phyloP scores from a whole-genome alignment of 2,888 invertebrate genomes.

The Coecobrya sp. region DNA sequence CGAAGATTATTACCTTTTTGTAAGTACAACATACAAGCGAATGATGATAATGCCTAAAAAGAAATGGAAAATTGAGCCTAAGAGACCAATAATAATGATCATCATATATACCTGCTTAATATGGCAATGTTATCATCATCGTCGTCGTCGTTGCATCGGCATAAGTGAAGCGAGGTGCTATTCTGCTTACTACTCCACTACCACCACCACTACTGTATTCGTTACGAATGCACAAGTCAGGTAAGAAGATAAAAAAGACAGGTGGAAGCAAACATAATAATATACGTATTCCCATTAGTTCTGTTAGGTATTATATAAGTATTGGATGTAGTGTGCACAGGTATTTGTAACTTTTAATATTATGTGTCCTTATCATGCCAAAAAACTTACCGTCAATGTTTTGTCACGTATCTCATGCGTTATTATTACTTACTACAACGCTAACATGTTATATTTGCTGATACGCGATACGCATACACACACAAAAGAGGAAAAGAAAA shows the following conservation, averaged over 20 bases:
- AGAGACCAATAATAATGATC: constrained; percentile 68
- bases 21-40: constrained; percentile 41
- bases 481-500: constrained; percentile 47
- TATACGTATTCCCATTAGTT: neutral
- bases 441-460: constrained; percentile 26
- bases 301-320: neutral
- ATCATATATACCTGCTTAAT: constrained; percentile 48
- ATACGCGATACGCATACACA: constrained; percentile 30
- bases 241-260: constrained; percentile 41
- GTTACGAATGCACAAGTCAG: constrained; percentile 21
- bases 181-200: no score
- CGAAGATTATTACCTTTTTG: constrained; percentile 65
- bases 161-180: constrained; percentile 33
- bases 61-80: constrained; percentile 69
- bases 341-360: constrained; percentile 16
- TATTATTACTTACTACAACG: constrained; percentile 36
- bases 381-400: constrained; percentile 62
- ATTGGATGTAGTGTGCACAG: constrained; percentile 1
- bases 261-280: constrained; percentile 35
- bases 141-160: neutral
- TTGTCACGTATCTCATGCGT: constrained; percentile 64
- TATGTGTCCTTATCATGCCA: constrained; percentile 61
- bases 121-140: constrained; percentile 48
- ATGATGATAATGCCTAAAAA: constrained; percentile 53
- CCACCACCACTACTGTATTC: constrained; percentile 27